A percentile compares a stretch with the other conserved stretches of the same genome.
phyloP scores from a whole-genome alignment of 2,797 vertebrate species.

The Myioborus melanocephalus region DNA sequence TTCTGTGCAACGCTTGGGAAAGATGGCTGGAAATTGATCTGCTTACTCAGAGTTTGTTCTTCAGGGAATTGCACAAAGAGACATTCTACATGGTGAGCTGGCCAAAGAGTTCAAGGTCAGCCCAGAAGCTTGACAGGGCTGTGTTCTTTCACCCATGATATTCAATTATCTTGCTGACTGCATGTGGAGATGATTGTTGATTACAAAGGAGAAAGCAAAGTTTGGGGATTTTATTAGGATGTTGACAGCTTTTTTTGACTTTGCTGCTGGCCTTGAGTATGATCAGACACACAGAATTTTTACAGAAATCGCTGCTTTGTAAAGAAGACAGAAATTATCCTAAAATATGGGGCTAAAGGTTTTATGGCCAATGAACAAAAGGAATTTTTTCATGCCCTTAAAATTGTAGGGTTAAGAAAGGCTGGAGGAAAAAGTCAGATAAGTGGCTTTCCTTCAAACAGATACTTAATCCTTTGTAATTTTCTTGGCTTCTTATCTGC shows the following conservation, averaged over 20 bases:
- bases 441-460: not conserved
- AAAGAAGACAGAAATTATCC: not conserved
- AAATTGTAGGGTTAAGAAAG: not conserved
- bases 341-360: not conserved
- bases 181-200: not conserved
- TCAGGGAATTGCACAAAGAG: not conserved
- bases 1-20: not conserved
- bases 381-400: not conserved
- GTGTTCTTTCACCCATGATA: constrained; percentile 6
- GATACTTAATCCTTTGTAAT: not conserved
- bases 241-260: not conserved
- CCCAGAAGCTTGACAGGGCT: not conserved
- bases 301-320: not conserved
- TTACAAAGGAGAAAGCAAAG: not conserved
- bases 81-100: not conserved
- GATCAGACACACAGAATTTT: not conserved
- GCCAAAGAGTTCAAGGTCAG: constrained; percentile 20
- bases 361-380: not conserved
- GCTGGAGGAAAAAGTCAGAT: not conserved
- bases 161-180: constrained; percentile 20
- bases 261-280: not conserved
- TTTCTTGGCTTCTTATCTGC: not conserved
- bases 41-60: not conserved
- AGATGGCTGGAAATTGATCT: not conserved
- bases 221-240: not conserved